Base-by-base conservation (phyloP, 2,113 vertebrate species). In the Cyanistes caeruleus region DNA sequence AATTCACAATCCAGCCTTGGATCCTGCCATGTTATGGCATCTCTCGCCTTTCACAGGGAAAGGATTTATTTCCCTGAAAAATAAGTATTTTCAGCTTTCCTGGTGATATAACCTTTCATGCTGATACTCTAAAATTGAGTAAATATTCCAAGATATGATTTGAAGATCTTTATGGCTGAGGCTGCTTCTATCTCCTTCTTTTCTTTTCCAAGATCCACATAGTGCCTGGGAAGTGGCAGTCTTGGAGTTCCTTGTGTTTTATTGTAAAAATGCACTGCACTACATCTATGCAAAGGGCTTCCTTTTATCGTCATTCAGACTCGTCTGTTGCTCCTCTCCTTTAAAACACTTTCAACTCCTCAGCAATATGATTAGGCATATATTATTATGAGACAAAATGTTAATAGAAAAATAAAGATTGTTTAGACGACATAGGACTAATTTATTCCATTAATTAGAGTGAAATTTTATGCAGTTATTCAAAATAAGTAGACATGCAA, bases 371-470 rank as follows among this genome's bases (percentile, higher is more conserved):
- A 94, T 79, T 87, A 94, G 70, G 25, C 28, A 41, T 62, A 53
- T 74, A 82, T 95, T 89, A 85, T 87, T 73, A 70, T 37, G 67
- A 73, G 63, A 67, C 12, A 87, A 91, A 91, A 90, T 73, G n/a
- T 79, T 97, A 95, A 89, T 91, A 87, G 87, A 89, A 96, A 96
- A 95, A 89, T 96, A 91, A 94, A 95, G 65, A 58, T 69, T 93
- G 55, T 91, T 82, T 69, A 83, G 78, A 78, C 1, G 46, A 89
- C 41, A 51, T 35, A 79, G 11, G 33, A 76, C 31, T 93, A 93
- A 96, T 93, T 85, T 97, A 94, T 95, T 85, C 87, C 17, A 77
- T 70, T 92, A 96, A 95, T 97, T 95, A 93, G 64, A 72, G 59
- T 18, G 49, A 67, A 87, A 87, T 93, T 91, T 87, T 85, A 81